phyloP scores from a whole-genome alignment of 2,797 vertebrate genomes.

The Rhabdomys pumilio region DNA sequence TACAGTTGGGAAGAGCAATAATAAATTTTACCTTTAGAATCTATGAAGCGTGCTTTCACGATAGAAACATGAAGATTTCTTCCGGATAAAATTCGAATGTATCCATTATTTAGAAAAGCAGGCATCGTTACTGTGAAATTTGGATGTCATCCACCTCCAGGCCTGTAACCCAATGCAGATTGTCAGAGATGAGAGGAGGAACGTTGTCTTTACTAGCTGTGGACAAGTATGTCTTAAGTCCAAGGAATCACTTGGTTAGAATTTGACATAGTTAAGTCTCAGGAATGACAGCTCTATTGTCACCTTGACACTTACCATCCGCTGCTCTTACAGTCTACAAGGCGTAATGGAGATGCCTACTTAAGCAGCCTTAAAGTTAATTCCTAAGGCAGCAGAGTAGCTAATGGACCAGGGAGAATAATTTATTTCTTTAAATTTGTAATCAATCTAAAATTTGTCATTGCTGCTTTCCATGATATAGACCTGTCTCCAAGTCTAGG shows the following conservation, averaged over 20 bases:
- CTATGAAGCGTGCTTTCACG: background rate
- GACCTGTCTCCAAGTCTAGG: background rate
- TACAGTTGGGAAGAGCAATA: background rate
- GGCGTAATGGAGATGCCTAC: background rate
- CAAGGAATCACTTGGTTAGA: slow-evolving; percentile 64
- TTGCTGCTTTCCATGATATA: background rate
- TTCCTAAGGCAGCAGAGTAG: background rate
- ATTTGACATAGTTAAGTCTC: slow-evolving; percentile 68
- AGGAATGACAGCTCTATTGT: slow-evolving; percentile 69
- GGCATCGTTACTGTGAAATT: background rate
- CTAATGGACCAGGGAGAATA: background rate
- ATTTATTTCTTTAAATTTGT: slow-evolving; percentile 33
- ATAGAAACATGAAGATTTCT: background rate
- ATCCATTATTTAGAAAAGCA: background rate
- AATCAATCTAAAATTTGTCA: slow-evolving; percentile 1
- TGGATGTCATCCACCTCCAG: background rate
- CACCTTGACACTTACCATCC: background rate
- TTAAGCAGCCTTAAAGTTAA: background rate
- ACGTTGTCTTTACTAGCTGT: slow-evolving; percentile 27
- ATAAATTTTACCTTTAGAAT: background rate
- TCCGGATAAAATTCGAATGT: background rate
- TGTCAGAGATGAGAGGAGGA: background rate
- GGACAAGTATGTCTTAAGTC: slow-evolving; percentile 60
- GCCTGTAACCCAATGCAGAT: background rate
- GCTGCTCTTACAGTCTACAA: background rate